Evolutionary conservation across 2,888 invertebrate species (phyloP).

Genomic region (Neelides folsomi): DNA sequence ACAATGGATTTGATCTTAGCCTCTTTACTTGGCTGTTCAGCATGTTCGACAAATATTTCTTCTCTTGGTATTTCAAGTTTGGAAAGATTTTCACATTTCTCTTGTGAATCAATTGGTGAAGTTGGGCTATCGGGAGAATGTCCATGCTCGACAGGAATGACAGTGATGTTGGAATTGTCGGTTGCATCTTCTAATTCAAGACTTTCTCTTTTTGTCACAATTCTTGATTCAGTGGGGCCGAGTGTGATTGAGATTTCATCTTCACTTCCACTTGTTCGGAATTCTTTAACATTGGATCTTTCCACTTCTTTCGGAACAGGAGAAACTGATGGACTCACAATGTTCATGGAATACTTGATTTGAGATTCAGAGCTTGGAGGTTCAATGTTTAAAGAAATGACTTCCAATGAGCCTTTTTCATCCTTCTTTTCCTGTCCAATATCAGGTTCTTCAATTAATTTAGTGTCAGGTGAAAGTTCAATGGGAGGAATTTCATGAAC

Average conservation of each 20-base stretch:
- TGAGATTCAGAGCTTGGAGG: constrained; percentile 14
- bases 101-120: background rate
- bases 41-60: constrained; percentile 9
- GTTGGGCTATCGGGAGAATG: constrained; percentile 1
- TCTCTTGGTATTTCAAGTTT: constrained; percentile 7
- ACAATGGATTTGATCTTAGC: background rate
- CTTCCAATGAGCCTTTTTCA: background rate
- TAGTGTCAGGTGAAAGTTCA: no score
- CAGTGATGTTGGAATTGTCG: constrained; percentile 14
- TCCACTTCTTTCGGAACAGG: constrained; percentile 10
- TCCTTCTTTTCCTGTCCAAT: background rate
- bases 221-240: constrained; percentile 17
- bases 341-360: constrained; percentile 21
- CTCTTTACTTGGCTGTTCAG: background rate
- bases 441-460: background rate
- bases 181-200: background rate
- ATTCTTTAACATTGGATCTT: no score
- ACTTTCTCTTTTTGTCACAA: constrained; percentile 9
- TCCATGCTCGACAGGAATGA: constrained; percentile 13
- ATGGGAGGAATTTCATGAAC: no score
- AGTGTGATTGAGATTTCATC: constrained; percentile 19
- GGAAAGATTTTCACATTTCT: background rate
- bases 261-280: background rate
- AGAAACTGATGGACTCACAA: constrained; percentile 17
- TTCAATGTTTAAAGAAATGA: constrained; percentile 17